Evolutionary conservation across 2,113 vertebrate species (phyloP).

Genomic region (Rhynchomys soricoides): DNA sequence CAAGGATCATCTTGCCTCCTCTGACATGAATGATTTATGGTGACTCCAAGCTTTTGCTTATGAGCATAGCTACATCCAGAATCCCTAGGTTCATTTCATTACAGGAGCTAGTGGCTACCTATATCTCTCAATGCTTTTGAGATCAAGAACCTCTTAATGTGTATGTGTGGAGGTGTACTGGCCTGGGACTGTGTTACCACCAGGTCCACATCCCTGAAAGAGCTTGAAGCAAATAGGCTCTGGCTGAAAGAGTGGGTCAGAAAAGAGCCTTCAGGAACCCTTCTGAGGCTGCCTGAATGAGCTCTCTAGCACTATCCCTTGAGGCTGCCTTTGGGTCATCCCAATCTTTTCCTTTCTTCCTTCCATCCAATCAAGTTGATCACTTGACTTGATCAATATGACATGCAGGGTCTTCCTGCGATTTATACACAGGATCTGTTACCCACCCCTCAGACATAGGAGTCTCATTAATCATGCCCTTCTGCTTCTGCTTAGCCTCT

Average conservation of each 20-base stretch:
- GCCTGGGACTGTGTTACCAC: background rate
- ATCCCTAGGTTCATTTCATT: background rate
- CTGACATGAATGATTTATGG: background rate
- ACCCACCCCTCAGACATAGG: background rate
- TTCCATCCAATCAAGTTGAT: background rate
- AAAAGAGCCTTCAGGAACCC: background rate
- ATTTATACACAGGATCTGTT: background rate
- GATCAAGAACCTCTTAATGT: background rate
- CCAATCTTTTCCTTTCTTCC: background rate
- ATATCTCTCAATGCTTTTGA: background rate
- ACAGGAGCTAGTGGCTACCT: background rate
- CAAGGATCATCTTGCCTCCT: background rate
- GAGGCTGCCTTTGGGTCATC: background rate
- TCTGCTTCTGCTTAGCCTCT: background rate
- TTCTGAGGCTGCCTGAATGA: background rate
- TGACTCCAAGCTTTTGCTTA: background rate
- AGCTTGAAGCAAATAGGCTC: background rate
- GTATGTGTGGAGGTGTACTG: background rate
- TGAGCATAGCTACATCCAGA: background rate
- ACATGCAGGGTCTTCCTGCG: background rate
- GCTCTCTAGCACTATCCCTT: background rate
- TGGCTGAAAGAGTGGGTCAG: background rate
- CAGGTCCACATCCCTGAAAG: background rate
- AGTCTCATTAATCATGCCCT: rapidly evolving
- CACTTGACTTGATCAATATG: background rate